Base-by-base conservation (phyloP, 2,888 invertebrate genomes). In the Brachyptera risi region DNA sequence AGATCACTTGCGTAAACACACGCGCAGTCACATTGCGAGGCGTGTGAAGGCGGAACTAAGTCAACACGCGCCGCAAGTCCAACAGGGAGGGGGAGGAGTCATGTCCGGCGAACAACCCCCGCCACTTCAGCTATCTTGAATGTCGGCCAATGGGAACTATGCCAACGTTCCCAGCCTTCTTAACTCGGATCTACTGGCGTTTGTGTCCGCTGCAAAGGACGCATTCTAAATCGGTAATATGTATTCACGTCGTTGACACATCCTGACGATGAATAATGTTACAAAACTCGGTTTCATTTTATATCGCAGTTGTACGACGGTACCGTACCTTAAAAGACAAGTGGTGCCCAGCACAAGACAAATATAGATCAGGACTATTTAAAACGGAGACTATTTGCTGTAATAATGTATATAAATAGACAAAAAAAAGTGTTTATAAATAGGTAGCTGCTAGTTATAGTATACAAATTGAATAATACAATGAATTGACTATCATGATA, bases 1-100 rank as follows among this genome's bases (percentile, higher is more conserved):
- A 71, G 92, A 92, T 76, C 92, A 92, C 75, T 79, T 92, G 63
- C 83, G 90, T 70, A 92, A 92, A 72, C 91, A 92, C 73, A 88
- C 90, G 40, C 83, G 90, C 47, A 90, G 90, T 65, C 91, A 92
- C 74, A 90, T 91, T 74, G 90, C 90, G 42, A 82, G 90, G 59
- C 84, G 90, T 64, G 90, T 91, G 59, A 92, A 92, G 75, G 90
- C 90, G 11, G 90, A 91, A 74, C 79, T 91, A 68, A 88, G 89
- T 50, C 88, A 88, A 71, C 87, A 87, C 75, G 76, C 77, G 7
- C 64, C 65, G 21, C 63, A 63, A 27, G 59, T 59, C 23, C 64
- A 65, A 47, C 62, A 62, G 35, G 54, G 54, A 19, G 37, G 3
- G 19, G 7, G 54, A 19, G 21, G 21, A 17, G 37, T 19, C 35